Conservation (phyloP, 2,888 invertebrate species). For the Trichacis sp. region DNA sequence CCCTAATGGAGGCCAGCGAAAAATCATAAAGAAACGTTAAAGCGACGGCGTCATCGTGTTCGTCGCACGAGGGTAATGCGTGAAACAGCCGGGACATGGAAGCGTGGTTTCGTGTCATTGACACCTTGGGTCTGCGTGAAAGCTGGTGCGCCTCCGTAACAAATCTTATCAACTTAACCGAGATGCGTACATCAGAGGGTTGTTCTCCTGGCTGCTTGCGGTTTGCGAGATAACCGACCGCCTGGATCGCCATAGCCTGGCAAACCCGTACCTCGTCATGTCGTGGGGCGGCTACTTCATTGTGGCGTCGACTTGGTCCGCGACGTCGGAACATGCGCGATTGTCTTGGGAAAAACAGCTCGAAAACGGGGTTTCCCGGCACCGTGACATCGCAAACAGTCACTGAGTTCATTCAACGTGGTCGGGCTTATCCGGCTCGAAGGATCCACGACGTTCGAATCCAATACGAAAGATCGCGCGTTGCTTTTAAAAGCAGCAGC, state of each 20-base stretch:
- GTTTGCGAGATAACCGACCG: slow-evolving; percentile 62
- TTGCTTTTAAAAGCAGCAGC: slow-evolving; percentile 5
- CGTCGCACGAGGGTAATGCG: background rate
- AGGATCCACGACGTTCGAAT: background rate
- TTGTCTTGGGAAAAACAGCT: background rate
- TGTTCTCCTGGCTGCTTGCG: slow-evolving; percentile 66
- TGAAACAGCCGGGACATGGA: slow-evolving; percentile 12
- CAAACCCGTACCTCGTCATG: slow-evolving; percentile 67
- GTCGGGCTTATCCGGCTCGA: background rate
- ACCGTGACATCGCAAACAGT: slow-evolving; percentile 21
- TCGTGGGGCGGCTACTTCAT: slow-evolving; percentile 17
- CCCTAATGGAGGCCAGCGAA: slow-evolving; percentile 24
- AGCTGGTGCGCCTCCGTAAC: slow-evolving; percentile 3
- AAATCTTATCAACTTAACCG: slow-evolving; percentile 16
- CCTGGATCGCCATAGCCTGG: slow-evolving; percentile 64
- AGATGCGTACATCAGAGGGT: slow-evolving; percentile 66
- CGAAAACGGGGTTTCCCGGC: background rate
- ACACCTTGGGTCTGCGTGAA: slow-evolving; percentile 18
- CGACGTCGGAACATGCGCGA: background rate
- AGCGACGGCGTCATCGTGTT: slow-evolving; percentile 15
- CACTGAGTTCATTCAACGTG: slow-evolving; percentile 21
- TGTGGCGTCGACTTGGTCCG: slow-evolving; percentile 12
- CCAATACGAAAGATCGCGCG: background rate
- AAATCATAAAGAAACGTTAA: slow-evolving; percentile 12
- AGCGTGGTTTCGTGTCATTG: slow-evolving; percentile 23